These are phyloP conservation scores for Heteropelma amictum DNA, from an alignment of 2,888 invertebrate genomes.

Conservation along the genomic window DNA sequence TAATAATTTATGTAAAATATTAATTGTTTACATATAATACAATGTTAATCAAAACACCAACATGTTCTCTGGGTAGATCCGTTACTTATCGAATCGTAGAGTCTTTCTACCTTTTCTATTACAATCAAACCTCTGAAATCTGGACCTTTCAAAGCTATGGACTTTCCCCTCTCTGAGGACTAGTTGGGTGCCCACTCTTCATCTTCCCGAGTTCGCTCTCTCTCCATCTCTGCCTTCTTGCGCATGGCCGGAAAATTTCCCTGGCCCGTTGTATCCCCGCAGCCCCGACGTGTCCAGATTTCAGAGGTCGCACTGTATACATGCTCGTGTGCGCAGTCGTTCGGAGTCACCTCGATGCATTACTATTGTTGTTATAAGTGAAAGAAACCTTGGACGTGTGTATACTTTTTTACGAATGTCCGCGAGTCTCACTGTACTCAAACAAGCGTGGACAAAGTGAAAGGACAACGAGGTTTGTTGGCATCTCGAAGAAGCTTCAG, in stretches of 20 bases:
- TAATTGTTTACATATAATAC: background rate
- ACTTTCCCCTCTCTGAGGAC: no score
- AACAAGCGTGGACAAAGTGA: slow-evolving; percentile 53
- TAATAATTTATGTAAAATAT: no score
- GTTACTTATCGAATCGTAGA: background rate
- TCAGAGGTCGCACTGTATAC: no score
- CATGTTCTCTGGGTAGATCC: background rate
- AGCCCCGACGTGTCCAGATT: no score
- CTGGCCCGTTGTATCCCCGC: no score
- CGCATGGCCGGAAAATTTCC: no score
- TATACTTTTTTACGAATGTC: background rate
- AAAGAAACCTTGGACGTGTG: slow-evolving; percentile 12
- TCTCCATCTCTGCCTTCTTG: no score
- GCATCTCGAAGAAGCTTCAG: slow-evolving; percentile 58
- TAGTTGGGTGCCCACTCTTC: no score
- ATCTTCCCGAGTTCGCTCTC: no score
- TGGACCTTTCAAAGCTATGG: no score
- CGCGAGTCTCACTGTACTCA: slow-evolving; percentile 22
- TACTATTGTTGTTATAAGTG: background rate
- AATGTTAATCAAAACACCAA: background rate
- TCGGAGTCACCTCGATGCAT: no score
- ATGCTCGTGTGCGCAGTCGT: no score
- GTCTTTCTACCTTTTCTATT: background rate
- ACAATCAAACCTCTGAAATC: background rate
- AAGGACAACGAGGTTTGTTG: slow-evolving; percentile 58